Evolutionary conservation across 2,888 invertebrate genomes (phyloP), one percentile per base, ranked within the genome.

Genomic region (Tinea pellionella): DNA sequence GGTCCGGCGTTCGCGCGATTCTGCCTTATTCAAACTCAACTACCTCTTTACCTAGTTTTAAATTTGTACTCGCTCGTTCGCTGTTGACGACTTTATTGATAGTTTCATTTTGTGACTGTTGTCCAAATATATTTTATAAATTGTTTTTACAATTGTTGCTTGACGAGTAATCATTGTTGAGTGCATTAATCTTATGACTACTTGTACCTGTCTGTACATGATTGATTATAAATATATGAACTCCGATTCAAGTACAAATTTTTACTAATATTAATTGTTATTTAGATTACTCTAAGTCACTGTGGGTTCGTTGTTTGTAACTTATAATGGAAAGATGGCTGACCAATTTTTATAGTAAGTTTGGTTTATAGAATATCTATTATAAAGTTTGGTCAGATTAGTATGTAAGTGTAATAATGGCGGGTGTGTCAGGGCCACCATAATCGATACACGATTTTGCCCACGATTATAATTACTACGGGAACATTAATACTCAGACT

Each of bases 191-290:
- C 15, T 59, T 47, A 47, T 32, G 30, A 19, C 15, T 15, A 32
- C 57, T 57, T 57, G 57, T 57, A 32, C 57, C 15, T 16, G 71
- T 71, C 6, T 24, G 6, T 24, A 6, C 6, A 24, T 24, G 24
- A 24, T 24, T 13, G 42, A 70, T 71, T 68, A 69, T 73, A 78
- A 76, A 73, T 71, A 75, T 81, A 77, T 73, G 78, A 24, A 78
- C 80, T 81, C 80, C 82, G 83, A 85, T 79, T 80, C 81, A 84
- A 86, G 86, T 87, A 87, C 86, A 87, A 87, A 86, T 85, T 84
- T 80, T 84, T 76, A 75, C 79, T 82, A 82, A 80, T 80, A 80
- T 78, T 80, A 79, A 85, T 84, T 80, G 84, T 86, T 86, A 80
- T 80, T 81, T 81, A 81, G 79, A 78, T 59, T 47, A 47, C n/a